phyloP scores from a whole-genome alignment of 2,113 vertebrate genomes.

The Leucoraja erinaceus region DNA sequence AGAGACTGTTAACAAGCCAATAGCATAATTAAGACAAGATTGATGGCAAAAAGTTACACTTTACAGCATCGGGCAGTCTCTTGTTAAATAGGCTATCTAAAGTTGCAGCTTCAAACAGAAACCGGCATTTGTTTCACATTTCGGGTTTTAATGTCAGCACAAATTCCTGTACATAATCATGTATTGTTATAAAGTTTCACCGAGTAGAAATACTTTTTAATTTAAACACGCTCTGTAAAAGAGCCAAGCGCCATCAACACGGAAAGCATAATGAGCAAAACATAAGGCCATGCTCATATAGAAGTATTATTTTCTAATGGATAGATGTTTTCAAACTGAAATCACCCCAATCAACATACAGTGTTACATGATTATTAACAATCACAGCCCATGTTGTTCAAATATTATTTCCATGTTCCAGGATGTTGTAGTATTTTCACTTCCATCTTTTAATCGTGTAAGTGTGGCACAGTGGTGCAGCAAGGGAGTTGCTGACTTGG shows the following conservation, averaged over 20 bases:
- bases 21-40: background rate
- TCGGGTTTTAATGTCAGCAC: background rate
- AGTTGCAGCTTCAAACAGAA: background rate
- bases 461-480: too few relatives aligned
- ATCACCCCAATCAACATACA: background rate
- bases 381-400: background rate
- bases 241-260: background rate
- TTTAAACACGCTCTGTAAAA: background rate
- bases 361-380: background rate
- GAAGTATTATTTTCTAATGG: background rate
- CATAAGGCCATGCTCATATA: background rate
- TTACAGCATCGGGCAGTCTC: background rate
- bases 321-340: conserved; percentile 1
- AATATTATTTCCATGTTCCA: background rate
- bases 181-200: background rate
- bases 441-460: background rate
- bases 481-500: too few relatives aligned
- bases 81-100: background rate
- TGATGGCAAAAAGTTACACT: background rate
- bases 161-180: background rate
- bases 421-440: background rate
- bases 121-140: conserved; percentile 4
- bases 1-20: background rate
- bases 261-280: background rate
- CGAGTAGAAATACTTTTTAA: background rate